These are phyloP conservation scores for Drosophila jambulina DNA, from an alignment of 1,140 invertebrate genomes.

Conservation along the genomic window DNA sequence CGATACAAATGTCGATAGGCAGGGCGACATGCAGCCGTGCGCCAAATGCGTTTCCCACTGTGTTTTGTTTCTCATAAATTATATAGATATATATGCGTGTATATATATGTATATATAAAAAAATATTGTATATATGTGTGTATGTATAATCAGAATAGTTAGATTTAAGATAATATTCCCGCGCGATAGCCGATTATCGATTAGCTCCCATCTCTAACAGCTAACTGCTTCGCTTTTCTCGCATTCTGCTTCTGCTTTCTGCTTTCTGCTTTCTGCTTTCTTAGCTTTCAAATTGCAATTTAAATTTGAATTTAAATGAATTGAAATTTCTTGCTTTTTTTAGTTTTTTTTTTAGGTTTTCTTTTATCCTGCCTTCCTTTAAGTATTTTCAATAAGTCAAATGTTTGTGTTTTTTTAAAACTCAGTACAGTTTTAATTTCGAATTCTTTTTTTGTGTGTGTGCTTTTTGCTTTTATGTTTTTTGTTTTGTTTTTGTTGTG, in stretches of 20 bases:
- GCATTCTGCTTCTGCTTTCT: conserved; percentile 1
- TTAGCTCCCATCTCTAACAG: conserved; percentile 13
- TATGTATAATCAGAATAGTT: conserved; percentile 57
- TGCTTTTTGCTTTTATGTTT: conserved; percentile 2
- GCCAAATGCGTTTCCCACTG: conserved; percentile 80
- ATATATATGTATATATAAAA: conserved; percentile 43
- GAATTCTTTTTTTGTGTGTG: conserved; percentile 32
- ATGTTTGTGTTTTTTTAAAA: conserved; percentile 39
- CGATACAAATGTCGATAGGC: conserved; percentile 54
- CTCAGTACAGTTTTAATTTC: conserved; percentile 60
- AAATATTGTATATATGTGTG: conserved; percentile 40
- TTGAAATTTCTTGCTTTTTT: conserved; percentile 45
- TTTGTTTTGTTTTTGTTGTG: neutral
- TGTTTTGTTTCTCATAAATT: conserved; percentile 79
- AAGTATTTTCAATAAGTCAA: conserved; percentile 31
- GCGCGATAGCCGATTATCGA: conserved; percentile 32
- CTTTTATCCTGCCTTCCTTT: conserved; percentile 3
- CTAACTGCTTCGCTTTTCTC: neutral
- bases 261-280: conserved; percentile 9
- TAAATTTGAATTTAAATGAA: conserved; percentile 71
- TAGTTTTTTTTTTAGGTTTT: neutral
- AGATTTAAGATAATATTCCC: conserved; percentile 36
- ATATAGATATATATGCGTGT: conserved; percentile 49
- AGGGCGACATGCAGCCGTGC: conserved; percentile 24
- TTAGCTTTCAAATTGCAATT: conserved; percentile 68